A percentile compares a stretch with the other conserved stretches of the same genome.
Evolutionary conservation across 2,113 vertebrate species (phyloP).

Genomic region (Crotalus helleri): DNA sequence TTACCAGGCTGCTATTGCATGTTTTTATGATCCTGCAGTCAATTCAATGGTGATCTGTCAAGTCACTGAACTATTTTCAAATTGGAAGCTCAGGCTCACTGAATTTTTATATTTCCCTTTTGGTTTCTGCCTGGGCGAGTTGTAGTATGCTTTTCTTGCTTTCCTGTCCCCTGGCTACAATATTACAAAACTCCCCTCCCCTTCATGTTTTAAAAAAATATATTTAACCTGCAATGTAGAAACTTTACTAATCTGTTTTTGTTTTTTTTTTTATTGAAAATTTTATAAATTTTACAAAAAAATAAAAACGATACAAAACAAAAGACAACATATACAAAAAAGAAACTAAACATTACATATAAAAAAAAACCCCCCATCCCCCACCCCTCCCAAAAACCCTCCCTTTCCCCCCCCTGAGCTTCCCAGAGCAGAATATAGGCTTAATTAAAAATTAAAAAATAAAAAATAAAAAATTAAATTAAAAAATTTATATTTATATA

Average conservation of each 20-base stretch:
- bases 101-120: not conserved
- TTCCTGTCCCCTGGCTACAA: not conserved
- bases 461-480: too few species aligned
- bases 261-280: too few species aligned
- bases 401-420: too few species aligned
- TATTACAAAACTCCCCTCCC: not conserved
- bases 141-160: not conserved
- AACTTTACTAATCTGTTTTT: not conserved
- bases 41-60: not conserved
- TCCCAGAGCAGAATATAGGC: too few species aligned
- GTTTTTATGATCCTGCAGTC: not conserved
- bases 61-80: not conserved
- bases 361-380: too few species aligned
- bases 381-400: too few species aligned
- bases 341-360: too few species aligned
- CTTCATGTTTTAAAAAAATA: not conserved
- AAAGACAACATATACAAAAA: too few species aligned
- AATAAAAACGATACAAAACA: too few species aligned
- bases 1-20: not conserved
- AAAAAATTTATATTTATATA: too few species aligned
- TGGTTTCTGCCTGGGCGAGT: not conserved
- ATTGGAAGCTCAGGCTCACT: not conserved
- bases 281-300: too few species aligned
- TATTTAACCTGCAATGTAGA: not conserved
- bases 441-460: too few species aligned